Evolutionary conservation across 2,797 vertebrate genomes (phyloP), one percentile per base, ranked within the genome.

Genomic region (Syndactyla subalaris): DNA sequence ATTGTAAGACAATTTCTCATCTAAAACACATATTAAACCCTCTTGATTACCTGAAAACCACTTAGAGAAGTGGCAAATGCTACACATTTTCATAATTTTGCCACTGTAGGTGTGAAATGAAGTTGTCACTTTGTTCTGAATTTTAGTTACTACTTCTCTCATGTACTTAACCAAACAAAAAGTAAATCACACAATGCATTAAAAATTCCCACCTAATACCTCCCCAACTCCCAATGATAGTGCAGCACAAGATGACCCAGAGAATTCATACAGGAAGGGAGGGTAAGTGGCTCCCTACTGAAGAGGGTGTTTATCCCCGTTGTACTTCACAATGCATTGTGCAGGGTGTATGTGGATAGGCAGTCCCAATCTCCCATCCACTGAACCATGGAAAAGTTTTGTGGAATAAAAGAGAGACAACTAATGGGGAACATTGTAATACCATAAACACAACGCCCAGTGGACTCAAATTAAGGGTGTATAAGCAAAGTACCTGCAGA

Each of bases 71-170:
- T 48, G 39, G 85, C n/a, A 93, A 89, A 77, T 0, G 0, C 63
- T 80, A 76, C 52, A 70, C 20, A 29, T 74, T 85, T 95, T 59
- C 51, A 79, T 70, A 55, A 43, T 81, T 95, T 83, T 92, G 67
- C 45, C 65, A 54, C 46, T 49, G 73, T 72, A 81, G 80, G 81
- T 77, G 81, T 71, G 72, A 92, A 89, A 94, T n/a, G 48, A 76
- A 91, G 61, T 77, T 6, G 7, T 55, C 62, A 32, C 30, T 86
- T 95, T 79, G 77, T 84, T 88, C 79, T 67, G 58, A 82, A 83
- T 83, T 94, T 55, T 67, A 87, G 68, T 65, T 94, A 93, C 89
- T 89, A 94, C 89, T 89, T 62, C 79, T 73, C 70, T 76, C 71
- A 52, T 0, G 2, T 67, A 79, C 55, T 83, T 65, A 58, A 85